Conservation (phyloP, 2,113 vertebrate species). For the Tichodroma muraria region DNA sequence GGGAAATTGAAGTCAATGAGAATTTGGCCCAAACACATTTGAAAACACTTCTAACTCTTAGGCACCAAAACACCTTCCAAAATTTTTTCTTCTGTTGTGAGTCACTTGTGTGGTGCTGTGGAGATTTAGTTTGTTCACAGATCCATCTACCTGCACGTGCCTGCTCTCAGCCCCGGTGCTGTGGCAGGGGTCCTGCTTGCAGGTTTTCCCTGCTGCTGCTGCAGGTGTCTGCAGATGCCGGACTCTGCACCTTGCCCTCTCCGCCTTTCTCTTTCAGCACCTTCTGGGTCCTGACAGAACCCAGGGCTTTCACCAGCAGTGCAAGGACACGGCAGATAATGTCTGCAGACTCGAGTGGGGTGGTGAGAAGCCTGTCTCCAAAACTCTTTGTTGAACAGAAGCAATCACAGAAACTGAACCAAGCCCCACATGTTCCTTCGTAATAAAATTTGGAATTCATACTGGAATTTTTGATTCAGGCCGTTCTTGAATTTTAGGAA, state of each 20-base stretch:
- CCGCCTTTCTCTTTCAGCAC: neutral
- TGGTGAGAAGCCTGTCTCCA: neutral
- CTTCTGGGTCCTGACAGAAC: neutral
- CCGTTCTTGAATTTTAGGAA: neutral
- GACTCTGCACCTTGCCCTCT: neutral
- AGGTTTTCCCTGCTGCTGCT: neutral
- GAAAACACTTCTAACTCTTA: neutral
- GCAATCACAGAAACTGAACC: neutral
- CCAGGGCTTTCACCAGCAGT: neutral
- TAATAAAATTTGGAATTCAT: neutral
- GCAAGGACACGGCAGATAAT: neutral
- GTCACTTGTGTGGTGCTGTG: neutral
- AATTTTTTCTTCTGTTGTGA: neutral
- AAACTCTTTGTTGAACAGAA: neutral
- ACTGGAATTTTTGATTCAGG: neutral
- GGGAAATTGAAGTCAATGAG: neutral
- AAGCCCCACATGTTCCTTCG: neutral
- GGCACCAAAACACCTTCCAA: neutral
- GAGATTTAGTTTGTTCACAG: neutral
- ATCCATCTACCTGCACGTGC: fast-evolving
- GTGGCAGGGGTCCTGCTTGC: neutral
- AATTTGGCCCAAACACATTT: neutral
- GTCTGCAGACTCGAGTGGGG: neutral
- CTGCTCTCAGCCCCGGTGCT: neutral
- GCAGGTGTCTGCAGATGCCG: neutral